Conservation (phyloP, 2,888 invertebrate species). For the Diplolepis rosae region DNA sequence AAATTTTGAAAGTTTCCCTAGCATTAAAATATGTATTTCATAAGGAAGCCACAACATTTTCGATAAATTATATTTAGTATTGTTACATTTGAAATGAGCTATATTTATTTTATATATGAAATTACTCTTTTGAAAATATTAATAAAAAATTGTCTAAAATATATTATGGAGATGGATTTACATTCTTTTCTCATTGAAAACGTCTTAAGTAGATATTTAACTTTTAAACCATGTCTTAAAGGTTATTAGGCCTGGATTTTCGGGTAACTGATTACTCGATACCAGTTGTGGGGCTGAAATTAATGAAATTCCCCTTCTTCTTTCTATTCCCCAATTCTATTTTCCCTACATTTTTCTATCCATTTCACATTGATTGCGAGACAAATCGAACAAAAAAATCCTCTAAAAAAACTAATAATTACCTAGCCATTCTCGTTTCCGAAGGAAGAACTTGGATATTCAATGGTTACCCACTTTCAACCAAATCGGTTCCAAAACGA, state of each 20-base stretch:
- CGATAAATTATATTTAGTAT: too few relatives aligned
- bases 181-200: too few relatives aligned
- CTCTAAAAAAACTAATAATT: conserved; percentile 1
- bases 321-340: background rate
- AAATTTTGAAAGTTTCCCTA: too few relatives aligned
- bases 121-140: too few relatives aligned
- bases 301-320: background rate
- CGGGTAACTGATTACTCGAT: conserved; percentile 8
- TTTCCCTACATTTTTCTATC: background rate
- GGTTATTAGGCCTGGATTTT: background rate
- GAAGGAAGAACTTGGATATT: background rate
- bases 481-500: conserved; percentile 6
- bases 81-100: too few relatives aligned
- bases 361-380: background rate
- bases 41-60: too few relatives aligned
- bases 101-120: too few relatives aligned
- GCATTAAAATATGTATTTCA: too few relatives aligned
- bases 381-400: background rate
- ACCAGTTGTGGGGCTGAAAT: background rate
- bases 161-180: too few relatives aligned
- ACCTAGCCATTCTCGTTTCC: conserved; percentile 23
- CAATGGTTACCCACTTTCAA: background rate
- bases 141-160: too few relatives aligned
- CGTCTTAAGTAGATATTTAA: background rate
- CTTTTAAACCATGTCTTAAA: background rate